These are phyloP conservation scores for Meandrina meandrites DNA, from an alignment of 92 coral and sea anemone species.

Conservation along the genomic window DNA sequence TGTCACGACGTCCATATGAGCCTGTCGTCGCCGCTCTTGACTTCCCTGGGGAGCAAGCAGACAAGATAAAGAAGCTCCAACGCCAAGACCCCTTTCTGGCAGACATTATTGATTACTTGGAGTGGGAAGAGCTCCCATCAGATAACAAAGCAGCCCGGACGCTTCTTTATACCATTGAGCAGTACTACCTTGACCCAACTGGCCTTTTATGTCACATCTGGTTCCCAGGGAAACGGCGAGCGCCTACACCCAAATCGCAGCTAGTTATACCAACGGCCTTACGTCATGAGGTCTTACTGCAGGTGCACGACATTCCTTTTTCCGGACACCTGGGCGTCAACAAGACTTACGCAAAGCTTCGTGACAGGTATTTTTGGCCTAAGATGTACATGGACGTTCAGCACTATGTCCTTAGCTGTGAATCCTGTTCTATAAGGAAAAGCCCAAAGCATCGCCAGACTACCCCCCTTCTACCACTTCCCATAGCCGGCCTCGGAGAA, in stretches of 20 bases:
- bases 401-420: slow-evolving; percentile 1
- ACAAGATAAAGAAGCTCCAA: slow-evolving; percentile 4
- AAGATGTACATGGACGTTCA: slow-evolving; percentile 60
- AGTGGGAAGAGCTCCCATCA: slow-evolving; percentile 16
- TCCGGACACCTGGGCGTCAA: slow-evolving; percentile 28
- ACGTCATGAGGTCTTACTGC: slow-evolving; percentile 37
- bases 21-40: background rate
- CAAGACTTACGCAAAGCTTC: slow-evolving; percentile 58
- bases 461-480: slow-evolving; percentile 46
- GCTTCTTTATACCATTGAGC: slow-evolving; percentile 20
- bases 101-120: slow-evolving; percentile 21
- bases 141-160: slow-evolving; percentile 26
- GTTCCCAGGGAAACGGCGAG: background rate
- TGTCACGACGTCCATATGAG: background rate
- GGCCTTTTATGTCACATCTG: slow-evolving; percentile 32
- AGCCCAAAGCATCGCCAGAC: slow-evolving; percentile 13
- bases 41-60: background rate
- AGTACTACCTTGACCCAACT: slow-evolving; percentile 28
- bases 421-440: slow-evolving; percentile 28
- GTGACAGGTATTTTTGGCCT: slow-evolving; percentile 57
- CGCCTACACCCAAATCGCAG: slow-evolving; percentile 25
- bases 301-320: slow-evolving; percentile 25
- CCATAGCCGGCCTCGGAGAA: slow-evolving; percentile 21
- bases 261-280: slow-evolving; percentile 33
- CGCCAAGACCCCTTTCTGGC: slow-evolving; percentile 27